Evolutionary conservation across 2,797 vertebrate genomes (phyloP).

Genomic region (Typhlichthys eigenmanni): DNA sequence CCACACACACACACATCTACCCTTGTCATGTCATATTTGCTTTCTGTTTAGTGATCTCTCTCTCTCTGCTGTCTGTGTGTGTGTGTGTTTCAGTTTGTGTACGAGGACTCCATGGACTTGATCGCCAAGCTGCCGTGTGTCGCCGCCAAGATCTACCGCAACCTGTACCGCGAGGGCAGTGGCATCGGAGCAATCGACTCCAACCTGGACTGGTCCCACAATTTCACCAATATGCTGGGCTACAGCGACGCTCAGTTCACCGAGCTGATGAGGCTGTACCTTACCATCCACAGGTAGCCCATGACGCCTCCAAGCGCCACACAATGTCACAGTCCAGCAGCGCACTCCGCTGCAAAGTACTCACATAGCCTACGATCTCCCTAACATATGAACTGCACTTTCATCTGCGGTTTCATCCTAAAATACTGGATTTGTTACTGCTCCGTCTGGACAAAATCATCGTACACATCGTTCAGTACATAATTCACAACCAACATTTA

Average conservation of each 20-base stretch:
- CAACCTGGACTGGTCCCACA: slow-evolving; percentile 95
- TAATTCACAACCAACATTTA: too few species aligned
- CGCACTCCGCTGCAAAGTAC: too few species aligned
- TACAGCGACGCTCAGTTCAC: slow-evolving; percentile 91
- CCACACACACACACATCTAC: too few species aligned
- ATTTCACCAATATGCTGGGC: slow-evolving; percentile 98
- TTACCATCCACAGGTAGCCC: slow-evolving; percentile 94
- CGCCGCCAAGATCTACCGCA: slow-evolving; percentile 97
- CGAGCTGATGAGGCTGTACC: slow-evolving; percentile 97
- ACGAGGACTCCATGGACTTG: slow-evolving; percentile 97
- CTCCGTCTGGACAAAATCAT: too few species aligned
- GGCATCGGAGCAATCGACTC: slow-evolving; percentile 97
- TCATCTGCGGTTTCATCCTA: too few species aligned
- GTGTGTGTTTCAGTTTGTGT: slow-evolving; percentile 77
- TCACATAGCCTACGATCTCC: too few species aligned
- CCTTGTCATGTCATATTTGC: neutral
- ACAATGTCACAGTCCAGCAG: neutral
- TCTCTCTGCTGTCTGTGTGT: neutral
- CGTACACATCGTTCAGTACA: too few species aligned
- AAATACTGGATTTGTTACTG: too few species aligned
- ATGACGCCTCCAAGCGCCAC: neutral
- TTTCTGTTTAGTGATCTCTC: neutral
- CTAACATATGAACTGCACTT: too few species aligned
- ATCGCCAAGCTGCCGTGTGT: slow-evolving; percentile 97
- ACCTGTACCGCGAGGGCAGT: slow-evolving; percentile 94